phyloP scores from a whole-genome alignment of 2,888 invertebrate genomes.

The Andrena chrysosceles region DNA sequence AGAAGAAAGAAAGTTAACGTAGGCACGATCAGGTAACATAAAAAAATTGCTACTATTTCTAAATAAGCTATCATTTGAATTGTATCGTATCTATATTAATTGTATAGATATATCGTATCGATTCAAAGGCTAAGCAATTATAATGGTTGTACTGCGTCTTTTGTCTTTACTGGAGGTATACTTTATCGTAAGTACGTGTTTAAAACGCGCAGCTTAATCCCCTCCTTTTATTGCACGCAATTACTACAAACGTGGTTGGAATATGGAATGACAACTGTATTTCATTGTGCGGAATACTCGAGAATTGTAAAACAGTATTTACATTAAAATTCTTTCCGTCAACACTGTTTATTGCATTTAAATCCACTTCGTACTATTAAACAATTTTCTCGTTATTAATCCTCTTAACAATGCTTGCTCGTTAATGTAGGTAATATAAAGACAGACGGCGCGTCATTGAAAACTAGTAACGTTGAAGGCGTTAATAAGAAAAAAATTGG shows the following conservation, averaged over 20 bases:
- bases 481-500: background rate
- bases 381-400: background rate
- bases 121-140: background rate
- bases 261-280: background rate
- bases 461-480: background rate
- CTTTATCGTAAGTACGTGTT: background rate
- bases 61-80: background rate
- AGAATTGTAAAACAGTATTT: no score
- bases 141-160: background rate
- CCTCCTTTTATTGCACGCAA: background rate
- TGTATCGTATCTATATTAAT: background rate
- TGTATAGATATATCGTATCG: background rate
- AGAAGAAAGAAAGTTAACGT: background rate
- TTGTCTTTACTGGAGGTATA: background rate
- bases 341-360: background rate
- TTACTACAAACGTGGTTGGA: background rate
- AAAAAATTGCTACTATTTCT: background rate
- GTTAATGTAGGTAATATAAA: background rate
- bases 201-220: conserved; percentile 8
- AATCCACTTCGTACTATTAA: background rate
- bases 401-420: background rate
- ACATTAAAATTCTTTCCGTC: background rate
- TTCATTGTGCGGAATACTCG: no score
- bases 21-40: background rate
- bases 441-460: background rate